Percentiles rank a stretch among this genome's conserved stretches.
Evolutionary conservation across 2,888 invertebrate genomes (phyloP).

Genomic region (Aricia artaxerxes): DNA sequence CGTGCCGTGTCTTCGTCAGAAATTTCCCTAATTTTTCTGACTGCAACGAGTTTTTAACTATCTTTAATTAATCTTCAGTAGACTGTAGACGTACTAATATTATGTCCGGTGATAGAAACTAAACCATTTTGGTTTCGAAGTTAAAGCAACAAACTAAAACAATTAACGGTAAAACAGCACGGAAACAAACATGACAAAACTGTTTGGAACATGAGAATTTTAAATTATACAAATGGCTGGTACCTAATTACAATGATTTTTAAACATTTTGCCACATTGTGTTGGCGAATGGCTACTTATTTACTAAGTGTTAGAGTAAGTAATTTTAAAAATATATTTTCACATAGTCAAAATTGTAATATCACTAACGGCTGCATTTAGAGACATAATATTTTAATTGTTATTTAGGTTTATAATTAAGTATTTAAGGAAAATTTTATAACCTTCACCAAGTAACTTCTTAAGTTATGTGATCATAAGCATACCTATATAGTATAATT

Average conservation of each 20-base stretch:
- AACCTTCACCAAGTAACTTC: too few relatives aligned
- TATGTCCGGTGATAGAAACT: background rate
- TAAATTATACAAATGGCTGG: background rate
- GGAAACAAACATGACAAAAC: slow-evolving; percentile 4
- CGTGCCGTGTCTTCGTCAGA: too few relatives aligned
- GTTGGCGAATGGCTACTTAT: background rate
- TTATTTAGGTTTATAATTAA: too few relatives aligned
- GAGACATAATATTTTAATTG: too few relatives aligned
- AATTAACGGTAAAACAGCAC: slow-evolving; percentile 9
- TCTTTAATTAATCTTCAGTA: background rate
- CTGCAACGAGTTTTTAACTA: background rate
- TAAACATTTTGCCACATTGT: background rate
- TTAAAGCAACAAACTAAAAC: background rate
- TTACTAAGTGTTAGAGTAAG: background rate
- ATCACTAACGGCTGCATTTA: too few relatives aligned
- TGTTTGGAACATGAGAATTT: slow-evolving; percentile 6
- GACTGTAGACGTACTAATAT: background rate
- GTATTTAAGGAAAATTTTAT: too few relatives aligned
- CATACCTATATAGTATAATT: too few relatives aligned
- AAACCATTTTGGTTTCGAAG: background rate
- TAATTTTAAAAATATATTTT: background rate
- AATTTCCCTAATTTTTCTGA: too few relatives aligned
- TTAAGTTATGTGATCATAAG: too few relatives aligned
- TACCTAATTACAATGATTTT: slow-evolving; percentile 3
- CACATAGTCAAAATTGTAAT: background rate